Evolutionary conservation across 2,888 invertebrate genomes (phyloP), one percentile per base, ranked within the genome.

Genomic region (Andrena bucephala): DNA sequence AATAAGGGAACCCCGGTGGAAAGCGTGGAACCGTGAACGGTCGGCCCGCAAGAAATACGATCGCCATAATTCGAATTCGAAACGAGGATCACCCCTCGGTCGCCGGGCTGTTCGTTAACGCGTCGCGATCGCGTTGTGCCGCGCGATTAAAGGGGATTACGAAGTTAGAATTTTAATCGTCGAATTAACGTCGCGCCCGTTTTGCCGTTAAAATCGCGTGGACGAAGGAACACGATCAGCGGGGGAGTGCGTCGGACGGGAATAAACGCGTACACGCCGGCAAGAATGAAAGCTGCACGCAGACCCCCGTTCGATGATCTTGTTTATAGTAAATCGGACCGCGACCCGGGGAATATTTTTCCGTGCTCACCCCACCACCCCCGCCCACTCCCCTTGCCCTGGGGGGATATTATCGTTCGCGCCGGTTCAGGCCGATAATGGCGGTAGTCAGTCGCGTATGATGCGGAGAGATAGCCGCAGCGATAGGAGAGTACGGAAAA

Each of bases 391-490:
- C 36, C 36, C 13, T 0, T 27, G 48, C 24, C 57, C 24, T 0
- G 20, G 24, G 54, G 57, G 80, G 80, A 76, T 82, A 83, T 85
- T 85, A 88, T 88, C 85, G 75, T 83, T 83, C 85, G 75, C 81
- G 82, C 89, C 81, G 81, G 76, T 74, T 80, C 81, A 70, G 71
- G 52, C 84, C 88, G 89, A 88, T 88, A 88, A 88, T 89, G 84
- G 89, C 77, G 84, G 82, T 77, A 86, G 88, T 88, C 88, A 87
- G 82, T 85, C 84, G 88, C 87, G 87, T 82, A 88, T 87, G 88
- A 87, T 88, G 85, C 87, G 83, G 50, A 62, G 87, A 89, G 89
- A 88, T 88, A 88, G 80, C 73, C 75, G 68, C 48, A 54, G 71
- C 83, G 87, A 83, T 85, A 88, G 81, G 80, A 80, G 86, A 82